Base-by-base conservation (phyloP, 2,888 invertebrate genomes). In the Marasmarcha lunaedactyla region DNA sequence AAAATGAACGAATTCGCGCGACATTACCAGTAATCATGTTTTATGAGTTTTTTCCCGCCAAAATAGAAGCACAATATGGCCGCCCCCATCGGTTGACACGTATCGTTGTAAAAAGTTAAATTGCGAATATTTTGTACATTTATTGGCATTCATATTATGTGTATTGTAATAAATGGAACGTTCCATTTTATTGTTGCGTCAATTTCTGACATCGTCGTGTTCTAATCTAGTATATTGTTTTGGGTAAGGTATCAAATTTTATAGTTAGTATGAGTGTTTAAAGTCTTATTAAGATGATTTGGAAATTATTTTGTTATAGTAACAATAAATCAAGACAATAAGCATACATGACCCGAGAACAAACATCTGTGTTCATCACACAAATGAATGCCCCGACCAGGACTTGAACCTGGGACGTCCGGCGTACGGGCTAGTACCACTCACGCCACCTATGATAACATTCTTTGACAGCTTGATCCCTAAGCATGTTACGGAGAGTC, bases 1-100 rank as follows among this genome's bases (percentile, higher is more conserved):
- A 57, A 63, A 63, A 54, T 55, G 63, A 64, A 63, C 58, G 63
- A 68, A 68, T 64, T 63, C 60, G 52, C 53, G 53, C 62, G 59
- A 69, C 68, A 71, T 73, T 70, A 68, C 63, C 60, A 58, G 70
- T 72, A 72, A 74, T 74, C 71, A 68, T 69, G 62, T 67, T 74
- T 74, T 74, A 77, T 74, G 74, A 71, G 72, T 69, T 70, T 56
- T n/a, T 61, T 63, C 68, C 66, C 60, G 64, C 63, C 63, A 63
- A 70, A 67, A 67, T 63, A 61, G 60, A 60, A 52, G 52, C 47
- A 55, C 61, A 64, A 64, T 59, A 62, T 61, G 62, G 57, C 58
- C 55, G 52, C 64, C 54, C 52, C 54, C 50, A 51, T 53, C 50
- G 53, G 63, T 54, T 63, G 58, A 62, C 72, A 65, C 67, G 64